A percentile compares a stretch with the other conserved stretches of the same genome.
phyloP scores from a whole-genome alignment of 2,888 invertebrate species.

The Mythimna ferrago region DNA sequence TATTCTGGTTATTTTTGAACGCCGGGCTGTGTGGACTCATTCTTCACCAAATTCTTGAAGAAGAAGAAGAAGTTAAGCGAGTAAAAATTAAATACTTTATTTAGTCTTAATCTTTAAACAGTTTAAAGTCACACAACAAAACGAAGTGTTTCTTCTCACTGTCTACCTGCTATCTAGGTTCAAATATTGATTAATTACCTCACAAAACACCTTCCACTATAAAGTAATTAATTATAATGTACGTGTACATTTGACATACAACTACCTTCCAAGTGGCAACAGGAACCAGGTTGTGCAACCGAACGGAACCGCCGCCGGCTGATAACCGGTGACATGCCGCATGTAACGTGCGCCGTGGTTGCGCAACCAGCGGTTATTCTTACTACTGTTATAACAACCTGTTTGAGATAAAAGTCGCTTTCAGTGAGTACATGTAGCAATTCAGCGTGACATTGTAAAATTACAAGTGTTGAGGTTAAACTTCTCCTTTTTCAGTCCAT shows the following conservation, averaged over 20 bases:
- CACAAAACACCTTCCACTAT: slow-evolving; percentile 21
- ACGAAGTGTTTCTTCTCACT: not conserved
- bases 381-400: slow-evolving; percentile 25
- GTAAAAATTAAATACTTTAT: not conserved
- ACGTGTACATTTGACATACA: slow-evolving; percentile 10
- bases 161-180: not conserved
- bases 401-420: slow-evolving; percentile 48
- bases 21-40: too few species aligned
- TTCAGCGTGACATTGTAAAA: not conserved
- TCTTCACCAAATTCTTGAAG: too few species aligned
- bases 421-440: slow-evolving; percentile 19
- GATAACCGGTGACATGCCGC: slow-evolving; percentile 45
- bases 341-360: slow-evolving; percentile 33
- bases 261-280: slow-evolving; percentile 34
- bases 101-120: not conserved
- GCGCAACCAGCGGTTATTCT: slow-evolving; percentile 32
- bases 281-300: slow-evolving; percentile 51
- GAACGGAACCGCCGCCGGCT: slow-evolving; percentile 30
- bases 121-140: not conserved
- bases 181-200: not conserved
- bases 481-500: too few species aligned
- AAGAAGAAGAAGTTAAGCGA: too few species aligned
- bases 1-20: too few species aligned
- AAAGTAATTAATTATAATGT: slow-evolving; percentile 17
- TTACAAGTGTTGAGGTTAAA: not conserved